Conservation (phyloP, 2,113 vertebrate genomes). For the Bungarus multicinctus region DNA sequence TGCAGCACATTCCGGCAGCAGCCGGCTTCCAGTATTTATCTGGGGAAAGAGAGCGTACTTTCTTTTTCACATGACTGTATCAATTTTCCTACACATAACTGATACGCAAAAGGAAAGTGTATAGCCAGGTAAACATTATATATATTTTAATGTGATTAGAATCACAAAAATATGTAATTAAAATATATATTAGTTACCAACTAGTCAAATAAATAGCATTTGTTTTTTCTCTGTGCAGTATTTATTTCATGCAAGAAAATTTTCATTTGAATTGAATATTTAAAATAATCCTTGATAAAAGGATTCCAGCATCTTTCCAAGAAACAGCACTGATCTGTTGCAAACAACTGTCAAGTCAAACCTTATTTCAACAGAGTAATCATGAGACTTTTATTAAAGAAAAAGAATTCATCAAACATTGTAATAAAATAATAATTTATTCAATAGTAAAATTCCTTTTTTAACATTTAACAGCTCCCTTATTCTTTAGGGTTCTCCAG, state of each 20-base stretch:
- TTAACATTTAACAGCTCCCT: conserved; percentile 10
- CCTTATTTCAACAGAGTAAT: neutral
- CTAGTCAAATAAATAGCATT: neutral
- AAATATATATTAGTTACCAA: neutral
- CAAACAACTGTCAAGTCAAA: neutral
- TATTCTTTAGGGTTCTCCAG: neutral
- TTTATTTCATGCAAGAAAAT: neutral
- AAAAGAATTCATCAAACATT: neutral
- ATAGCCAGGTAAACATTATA: neutral
- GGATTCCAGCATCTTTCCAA: neutral
- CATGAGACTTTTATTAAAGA: neutral
- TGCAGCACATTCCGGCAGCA: too few species aligned
- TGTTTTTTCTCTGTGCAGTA: neutral
- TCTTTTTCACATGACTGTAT: too few species aligned
- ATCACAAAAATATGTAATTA: neutral
- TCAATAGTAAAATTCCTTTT: conserved; percentile 22
- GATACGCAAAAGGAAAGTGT: neutral
- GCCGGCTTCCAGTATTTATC: too few species aligned
- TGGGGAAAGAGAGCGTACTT: too few species aligned
- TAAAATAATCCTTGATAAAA: neutral
- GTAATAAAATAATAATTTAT: neutral
- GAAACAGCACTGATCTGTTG: neutral
- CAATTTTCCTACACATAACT: neutral
- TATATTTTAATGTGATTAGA: too few species aligned
- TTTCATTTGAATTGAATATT: neutral